Percentiles rank a stretch among this genome's conserved stretches.
phyloP scores from a whole-genome alignment of 2,113 vertebrate species.

The Psilopsiagon aurifrons region DNA sequence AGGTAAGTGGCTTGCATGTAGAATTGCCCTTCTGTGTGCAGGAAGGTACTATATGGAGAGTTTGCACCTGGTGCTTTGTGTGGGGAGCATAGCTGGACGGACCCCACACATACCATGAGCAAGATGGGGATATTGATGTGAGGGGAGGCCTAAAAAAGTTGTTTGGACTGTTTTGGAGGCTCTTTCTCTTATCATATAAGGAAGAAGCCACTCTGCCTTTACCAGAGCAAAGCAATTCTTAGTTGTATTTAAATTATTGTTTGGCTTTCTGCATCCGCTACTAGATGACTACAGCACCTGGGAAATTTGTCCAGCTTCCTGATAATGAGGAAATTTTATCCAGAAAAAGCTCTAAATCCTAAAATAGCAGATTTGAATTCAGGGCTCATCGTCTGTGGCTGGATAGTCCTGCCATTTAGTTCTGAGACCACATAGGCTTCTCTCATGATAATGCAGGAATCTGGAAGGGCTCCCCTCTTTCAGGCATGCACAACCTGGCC shows the following conservation, averaged over 20 bases:
- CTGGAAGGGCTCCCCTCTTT: not conserved
- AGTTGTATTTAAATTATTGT: not conserved
- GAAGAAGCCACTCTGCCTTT: not conserved
- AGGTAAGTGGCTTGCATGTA: slow-evolving; percentile 67
- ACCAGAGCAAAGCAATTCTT: not conserved
- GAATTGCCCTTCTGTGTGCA: slow-evolving; percentile 8
- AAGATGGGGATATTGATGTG: not conserved
- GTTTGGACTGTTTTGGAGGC: not conserved
- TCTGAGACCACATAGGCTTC: not conserved
- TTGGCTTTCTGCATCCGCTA: not conserved
- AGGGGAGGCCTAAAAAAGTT: not conserved
- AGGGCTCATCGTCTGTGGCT: not conserved
- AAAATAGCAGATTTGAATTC: not conserved
- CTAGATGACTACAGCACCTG: not conserved
- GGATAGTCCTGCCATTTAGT: not conserved
- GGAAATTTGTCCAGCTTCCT: not conserved
- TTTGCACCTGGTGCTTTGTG: not conserved
- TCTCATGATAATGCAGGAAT: not conserved
- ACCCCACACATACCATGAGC: not conserved
- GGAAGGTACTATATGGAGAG: not conserved
- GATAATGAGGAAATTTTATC: not conserved
- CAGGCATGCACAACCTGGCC: not conserved
- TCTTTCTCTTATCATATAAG: not conserved
- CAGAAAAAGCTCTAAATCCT: not conserved
- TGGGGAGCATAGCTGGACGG: not conserved